These are phyloP conservation scores for Drosophila putrida DNA, from an alignment of 2,888 invertebrate genomes.

Conservation along the genomic window DNA sequence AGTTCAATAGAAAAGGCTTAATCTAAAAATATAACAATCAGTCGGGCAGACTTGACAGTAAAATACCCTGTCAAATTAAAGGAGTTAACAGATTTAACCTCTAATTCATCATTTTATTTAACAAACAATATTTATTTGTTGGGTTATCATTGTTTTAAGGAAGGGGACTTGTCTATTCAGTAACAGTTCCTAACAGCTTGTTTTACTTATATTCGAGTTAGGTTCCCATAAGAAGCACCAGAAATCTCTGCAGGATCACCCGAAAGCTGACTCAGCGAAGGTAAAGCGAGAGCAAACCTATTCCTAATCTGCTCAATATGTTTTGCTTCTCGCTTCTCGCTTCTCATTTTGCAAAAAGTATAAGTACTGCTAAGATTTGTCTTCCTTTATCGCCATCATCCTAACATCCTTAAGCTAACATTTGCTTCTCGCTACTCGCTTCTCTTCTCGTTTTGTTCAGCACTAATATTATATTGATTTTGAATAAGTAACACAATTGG, in stretches of 20 bases:
- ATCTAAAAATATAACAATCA: too few relatives aligned
- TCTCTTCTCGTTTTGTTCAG: neutral
- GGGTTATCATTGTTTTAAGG: neutral
- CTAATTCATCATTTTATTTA: neutral
- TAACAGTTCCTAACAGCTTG: neutral
- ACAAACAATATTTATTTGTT: neutral
- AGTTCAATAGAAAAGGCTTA: too few relatives aligned
- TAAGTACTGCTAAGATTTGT: neutral
- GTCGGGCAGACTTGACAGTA: too few relatives aligned
- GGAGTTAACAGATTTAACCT: too few relatives aligned
- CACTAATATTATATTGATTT: neutral
- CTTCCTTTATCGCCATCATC: too few relatives aligned
- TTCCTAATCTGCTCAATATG: neutral
- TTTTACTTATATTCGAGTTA: constrained; percentile 25
- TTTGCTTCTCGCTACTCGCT: neutral
- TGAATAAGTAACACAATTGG: neutral
- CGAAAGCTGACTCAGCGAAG: constrained; percentile 10
- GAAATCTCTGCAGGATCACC: constrained; percentile 2
- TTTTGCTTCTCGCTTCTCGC: neutral
- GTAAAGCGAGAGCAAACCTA: constrained; percentile 11
- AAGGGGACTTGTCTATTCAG: neutral
- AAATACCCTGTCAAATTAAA: too few relatives aligned
- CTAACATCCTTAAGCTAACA: too few relatives aligned
- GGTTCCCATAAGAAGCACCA: constrained; percentile 23
- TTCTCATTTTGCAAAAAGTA: neutral